A percentile compares a stretch with the other conserved stretches of the same genome.
Evolutionary conservation across 2,113 vertebrate genomes (phyloP).

Genomic region (Dasyurus viverrinus): DNA sequence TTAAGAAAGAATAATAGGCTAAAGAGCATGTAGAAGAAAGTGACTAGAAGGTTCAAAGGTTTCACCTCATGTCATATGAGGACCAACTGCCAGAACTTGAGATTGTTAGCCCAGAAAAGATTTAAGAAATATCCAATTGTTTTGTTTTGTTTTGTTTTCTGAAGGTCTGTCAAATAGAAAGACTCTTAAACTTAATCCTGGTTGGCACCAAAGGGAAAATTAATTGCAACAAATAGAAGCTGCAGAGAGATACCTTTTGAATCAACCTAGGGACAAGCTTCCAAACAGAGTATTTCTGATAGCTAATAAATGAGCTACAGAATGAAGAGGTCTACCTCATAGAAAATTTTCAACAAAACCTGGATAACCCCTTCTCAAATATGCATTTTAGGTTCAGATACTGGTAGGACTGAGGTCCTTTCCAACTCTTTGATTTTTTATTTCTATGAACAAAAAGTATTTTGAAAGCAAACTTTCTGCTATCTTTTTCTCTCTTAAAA

Average conservation of each 20-base stretch:
- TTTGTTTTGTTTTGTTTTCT: not conserved
- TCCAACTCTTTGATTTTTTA: too few species aligned
- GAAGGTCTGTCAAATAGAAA: not conserved
- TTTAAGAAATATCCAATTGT: not conserved
- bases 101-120: not conserved
- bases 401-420: too few species aligned
- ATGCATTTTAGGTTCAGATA: too few species aligned
- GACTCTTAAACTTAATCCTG: not conserved
- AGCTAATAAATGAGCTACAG: too few species aligned
- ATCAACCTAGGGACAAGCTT: not conserved
- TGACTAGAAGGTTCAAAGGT: not conserved
- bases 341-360: too few species aligned
- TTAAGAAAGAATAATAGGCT: not conserved
- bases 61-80: not conserved
- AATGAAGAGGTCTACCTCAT: too few species aligned
- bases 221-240: not conserved
- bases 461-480: too few species aligned
- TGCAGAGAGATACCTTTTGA: not conserved
- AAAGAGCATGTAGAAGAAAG: not conserved
- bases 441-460: too few species aligned
- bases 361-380: too few species aligned
- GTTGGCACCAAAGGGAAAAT: not conserved
- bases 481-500: too few species aligned
- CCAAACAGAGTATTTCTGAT: too few species aligned
- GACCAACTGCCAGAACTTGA: not conserved